phyloP scores from a whole-genome alignment of 2,797 vertebrate genomes.

The Thaleichthys pacificus region DNA sequence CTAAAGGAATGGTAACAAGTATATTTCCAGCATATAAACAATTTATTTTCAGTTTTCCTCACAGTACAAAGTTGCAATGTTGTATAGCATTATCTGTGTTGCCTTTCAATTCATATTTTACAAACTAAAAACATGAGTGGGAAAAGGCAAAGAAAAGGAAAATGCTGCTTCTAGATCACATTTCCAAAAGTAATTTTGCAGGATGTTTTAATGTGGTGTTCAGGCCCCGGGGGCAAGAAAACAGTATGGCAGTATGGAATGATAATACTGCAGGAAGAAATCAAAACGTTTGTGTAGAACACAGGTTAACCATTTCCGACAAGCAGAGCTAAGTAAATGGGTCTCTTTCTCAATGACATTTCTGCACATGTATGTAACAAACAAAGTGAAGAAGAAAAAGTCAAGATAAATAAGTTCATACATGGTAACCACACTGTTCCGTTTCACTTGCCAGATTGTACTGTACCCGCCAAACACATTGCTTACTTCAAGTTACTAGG shows the following conservation, averaged over 20 bases:
- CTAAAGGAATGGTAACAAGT: slow-evolving; percentile 92
- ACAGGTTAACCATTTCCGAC: slow-evolving; percentile 45
- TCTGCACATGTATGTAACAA: slow-evolving; percentile 66
- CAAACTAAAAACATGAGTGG: slow-evolving; percentile 56
- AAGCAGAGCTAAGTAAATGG: slow-evolving; percentile 52
- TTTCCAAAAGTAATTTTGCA: slow-evolving; percentile 52
- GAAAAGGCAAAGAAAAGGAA: slow-evolving; percentile 54
- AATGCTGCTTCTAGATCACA: slow-evolving; percentile 37
- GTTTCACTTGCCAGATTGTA: slow-evolving; percentile 51
- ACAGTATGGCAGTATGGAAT: slow-evolving; percentile 37
- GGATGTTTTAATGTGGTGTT: slow-evolving; percentile 36
- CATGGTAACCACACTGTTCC: slow-evolving; percentile 70
- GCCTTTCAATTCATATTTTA: slow-evolving; percentile 57
- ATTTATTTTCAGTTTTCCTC: slow-evolving; percentile 67
- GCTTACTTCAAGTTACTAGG: slow-evolving; percentile 35
- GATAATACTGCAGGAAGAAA: slow-evolving; percentile 34
- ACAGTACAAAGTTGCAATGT: slow-evolving; percentile 79
- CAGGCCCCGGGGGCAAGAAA: slow-evolving; percentile 24
- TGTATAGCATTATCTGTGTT: slow-evolving; percentile 73
- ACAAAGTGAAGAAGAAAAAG: slow-evolving; percentile 72
- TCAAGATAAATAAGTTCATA: slow-evolving; percentile 81
- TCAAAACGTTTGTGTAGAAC: slow-evolving; percentile 24
- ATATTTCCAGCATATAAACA: slow-evolving; percentile 87
- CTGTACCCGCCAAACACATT: slow-evolving; percentile 70
- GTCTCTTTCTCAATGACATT: slow-evolving; percentile 24